Evolutionary conservation across 2,888 invertebrate genomes (phyloP).

Genomic region (Hirtodrosophila trivittata): DNA sequence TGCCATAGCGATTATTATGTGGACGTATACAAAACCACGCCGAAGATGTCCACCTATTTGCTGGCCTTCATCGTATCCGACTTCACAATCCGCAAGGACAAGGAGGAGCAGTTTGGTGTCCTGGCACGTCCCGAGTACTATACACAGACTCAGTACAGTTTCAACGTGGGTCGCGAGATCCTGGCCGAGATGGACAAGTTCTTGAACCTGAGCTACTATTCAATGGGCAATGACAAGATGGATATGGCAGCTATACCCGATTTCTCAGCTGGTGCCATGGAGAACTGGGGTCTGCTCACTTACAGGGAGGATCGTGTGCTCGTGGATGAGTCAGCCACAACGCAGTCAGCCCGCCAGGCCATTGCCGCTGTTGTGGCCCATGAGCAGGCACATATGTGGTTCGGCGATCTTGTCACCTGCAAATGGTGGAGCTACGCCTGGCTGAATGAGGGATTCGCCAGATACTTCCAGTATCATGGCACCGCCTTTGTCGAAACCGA

Average conservation of each 20-base stretch:
- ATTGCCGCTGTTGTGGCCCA: conserved; percentile 86
- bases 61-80: conserved; percentile 90
- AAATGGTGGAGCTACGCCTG: conserved; percentile 86
- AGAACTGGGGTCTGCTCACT: conserved; percentile 95
- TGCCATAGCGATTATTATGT: conserved; percentile 58
- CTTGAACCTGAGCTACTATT: conserved; percentile 86
- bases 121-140: conserved; percentile 89
- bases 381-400: conserved; percentile 88
- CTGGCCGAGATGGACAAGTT: conserved; percentile 85
- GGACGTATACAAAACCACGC: conserved; percentile 83
- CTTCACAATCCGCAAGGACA: conserved; percentile 81
- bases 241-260: conserved; percentile 94
- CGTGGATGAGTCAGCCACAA: conserved; percentile 86
- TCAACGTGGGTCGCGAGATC: conserved; percentile 86
- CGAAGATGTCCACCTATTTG: conserved; percentile 91
- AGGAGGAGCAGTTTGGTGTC: conserved; percentile 84
- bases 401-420: conserved; percentile 86
- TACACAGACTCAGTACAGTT: conserved; percentile 88
- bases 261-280: conserved; percentile 94
- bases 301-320: conserved; percentile 90
- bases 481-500: conserved; percentile 85
- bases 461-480: conserved; percentile 89
- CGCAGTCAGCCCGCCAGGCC: conserved; percentile 86
- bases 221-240: conserved; percentile 87
- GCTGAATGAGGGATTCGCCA: conserved; percentile 88